These are phyloP conservation scores for Cinclus mexicanus DNA, from an alignment of 2,113 vertebrate species.

Conservation along the genomic window DNA sequence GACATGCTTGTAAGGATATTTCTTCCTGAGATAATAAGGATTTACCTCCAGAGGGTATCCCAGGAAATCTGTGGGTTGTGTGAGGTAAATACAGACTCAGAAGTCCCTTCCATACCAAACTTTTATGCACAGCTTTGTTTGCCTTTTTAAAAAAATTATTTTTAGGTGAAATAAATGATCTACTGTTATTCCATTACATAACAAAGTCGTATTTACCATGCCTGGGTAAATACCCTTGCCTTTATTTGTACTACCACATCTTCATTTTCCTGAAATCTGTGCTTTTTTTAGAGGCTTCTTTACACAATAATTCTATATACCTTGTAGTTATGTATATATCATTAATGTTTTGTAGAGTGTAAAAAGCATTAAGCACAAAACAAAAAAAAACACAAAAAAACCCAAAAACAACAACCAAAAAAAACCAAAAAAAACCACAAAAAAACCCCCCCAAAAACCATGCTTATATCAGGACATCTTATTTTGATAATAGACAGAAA, in stretches of 20 bases:
- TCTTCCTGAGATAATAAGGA: background rate
- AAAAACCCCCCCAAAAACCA: too few species aligned
- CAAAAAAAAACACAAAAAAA: too few species aligned
- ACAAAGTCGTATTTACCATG: background rate
- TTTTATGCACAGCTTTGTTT: background rate
- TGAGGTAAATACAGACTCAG: background rate
- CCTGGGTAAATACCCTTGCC: background rate
- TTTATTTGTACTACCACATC: background rate
- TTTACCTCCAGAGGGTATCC: background rate
- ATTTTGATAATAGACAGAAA: background rate
- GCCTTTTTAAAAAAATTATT: background rate
- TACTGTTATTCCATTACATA: background rate
- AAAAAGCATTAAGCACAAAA: background rate
- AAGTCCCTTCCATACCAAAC: background rate
- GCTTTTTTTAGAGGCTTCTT: background rate
- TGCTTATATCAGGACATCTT: background rate
- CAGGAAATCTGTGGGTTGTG: accelerated
- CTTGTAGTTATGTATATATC: background rate
- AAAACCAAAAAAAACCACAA: too few species aligned
- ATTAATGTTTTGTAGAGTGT: background rate
- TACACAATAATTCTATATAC: background rate
- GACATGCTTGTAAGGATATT: background rate
- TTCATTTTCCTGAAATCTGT: background rate
- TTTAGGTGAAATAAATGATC: background rate
- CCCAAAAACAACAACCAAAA: too few species aligned